Evolutionary conservation across 2,113 vertebrate species (phyloP), one percentile per base, ranked within the genome.

Genomic region (Istiophorus platypterus): DNA sequence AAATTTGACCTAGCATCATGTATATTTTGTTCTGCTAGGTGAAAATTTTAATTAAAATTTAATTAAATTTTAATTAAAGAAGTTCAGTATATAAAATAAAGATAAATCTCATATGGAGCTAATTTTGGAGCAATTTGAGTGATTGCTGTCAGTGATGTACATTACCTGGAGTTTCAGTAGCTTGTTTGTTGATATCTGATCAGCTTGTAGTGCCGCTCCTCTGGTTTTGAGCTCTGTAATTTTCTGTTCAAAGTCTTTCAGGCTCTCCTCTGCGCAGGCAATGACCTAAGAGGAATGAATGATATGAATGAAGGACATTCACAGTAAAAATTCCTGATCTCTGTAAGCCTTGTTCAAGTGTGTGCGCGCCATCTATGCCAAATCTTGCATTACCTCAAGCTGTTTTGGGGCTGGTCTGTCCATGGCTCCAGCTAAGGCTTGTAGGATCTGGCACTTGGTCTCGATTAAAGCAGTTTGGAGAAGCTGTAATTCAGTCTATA

Each of bases 121-220:
- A 31, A 3, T 27, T 41, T 74, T 31, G 7, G 7, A 62, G 22
- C 31, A 56, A 4, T 39, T 24, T 41, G 12, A 67, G 13, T 37
- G 47, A 51, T 8, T 24, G 51, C 54, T 42, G n/a, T 58, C 34
- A 34, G 0, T 42, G 2, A 58, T 29, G 39, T 4, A 1, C 3
- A 45, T 69, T 93, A 99, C 98, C 97, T 99, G 98, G 6, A 99
- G 96, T 80, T 97, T 99, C n/a, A 96, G 95, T 84, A 99, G 90
- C 62, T 99, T 97, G 86, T 97, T 97, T 49, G 95, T 81, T 22
- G 94, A 96, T 15, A 96, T 88, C 51, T 97, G 97, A 72, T 98
- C 97, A 4, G 95, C 82, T 51, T 98, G 97, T 5, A 99, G 76
- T 5, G 92, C 94, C 47, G 97, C 96, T 70, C 95, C 94, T 78